A percentile compares a stretch with the other conserved stretches of the same genome.
These are phyloP conservation scores for Cassiopea xamachana DNA, from an alignment of 30 jellyfish, hydroid and myxozoan genomes.

Conservation along the genomic window DNA sequence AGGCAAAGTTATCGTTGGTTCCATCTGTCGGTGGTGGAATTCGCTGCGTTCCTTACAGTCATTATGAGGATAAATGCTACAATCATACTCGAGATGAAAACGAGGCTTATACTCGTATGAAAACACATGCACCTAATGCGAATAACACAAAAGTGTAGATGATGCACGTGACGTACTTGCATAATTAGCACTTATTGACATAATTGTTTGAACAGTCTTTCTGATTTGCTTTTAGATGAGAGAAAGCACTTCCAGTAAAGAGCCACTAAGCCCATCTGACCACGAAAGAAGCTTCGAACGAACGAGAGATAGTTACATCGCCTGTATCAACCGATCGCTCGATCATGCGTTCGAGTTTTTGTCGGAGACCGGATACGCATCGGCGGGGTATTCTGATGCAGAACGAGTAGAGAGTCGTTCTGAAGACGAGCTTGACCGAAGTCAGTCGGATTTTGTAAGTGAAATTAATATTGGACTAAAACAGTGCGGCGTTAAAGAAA, in stretches of 20 bases:
- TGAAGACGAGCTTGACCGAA: constrained; percentile 19
- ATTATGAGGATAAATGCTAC: no score
- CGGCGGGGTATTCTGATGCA: constrained; percentile 66
- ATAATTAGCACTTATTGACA: no score
- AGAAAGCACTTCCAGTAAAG: constrained; percentile 45
- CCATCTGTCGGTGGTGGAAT: no score
- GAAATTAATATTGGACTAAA: constrained; percentile 20
- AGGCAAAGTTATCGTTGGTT: no score
- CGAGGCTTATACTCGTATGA: no score
- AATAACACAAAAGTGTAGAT: no score
- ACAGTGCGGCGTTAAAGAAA: constrained; percentile 33
- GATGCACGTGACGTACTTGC: no score
- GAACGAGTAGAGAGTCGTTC: constrained; percentile 61
- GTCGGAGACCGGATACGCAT: constrained; percentile 70
- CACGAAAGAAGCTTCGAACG: constrained; percentile 76
- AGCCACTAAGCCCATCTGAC: constrained; percentile 44
- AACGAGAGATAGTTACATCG: constrained; percentile 63
- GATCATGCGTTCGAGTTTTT: constrained; percentile 72
- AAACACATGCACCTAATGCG: no score
- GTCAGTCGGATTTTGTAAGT: constrained; percentile 9
- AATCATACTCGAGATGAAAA: no score
- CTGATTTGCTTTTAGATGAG: constrained; percentile 42
- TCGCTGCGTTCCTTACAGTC: no score
- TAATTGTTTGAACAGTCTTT: no score
- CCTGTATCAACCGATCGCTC: constrained; percentile 66